phyloP scores from a whole-genome alignment of 2,888 invertebrate species.

The Nephrotoma flavescens region DNA sequence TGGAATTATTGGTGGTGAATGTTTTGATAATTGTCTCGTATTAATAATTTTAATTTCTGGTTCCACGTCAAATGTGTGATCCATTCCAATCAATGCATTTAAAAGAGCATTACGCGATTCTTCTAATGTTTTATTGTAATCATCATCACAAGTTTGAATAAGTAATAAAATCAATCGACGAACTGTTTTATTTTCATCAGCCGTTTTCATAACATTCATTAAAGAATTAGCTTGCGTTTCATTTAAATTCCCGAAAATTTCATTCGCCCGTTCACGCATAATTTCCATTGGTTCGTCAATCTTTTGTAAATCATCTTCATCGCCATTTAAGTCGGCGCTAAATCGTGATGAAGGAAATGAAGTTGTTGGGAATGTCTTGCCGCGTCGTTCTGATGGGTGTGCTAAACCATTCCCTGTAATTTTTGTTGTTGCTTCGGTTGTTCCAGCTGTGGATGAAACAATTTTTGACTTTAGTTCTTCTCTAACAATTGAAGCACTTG shows the following conservation, averaged over 20 bases:
- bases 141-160: slow-evolving; percentile 63
- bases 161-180: slow-evolving; percentile 56
- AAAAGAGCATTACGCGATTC: slow-evolving; percentile 52
- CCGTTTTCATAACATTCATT: slow-evolving; percentile 69
- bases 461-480: neutral
- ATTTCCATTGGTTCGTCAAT: slow-evolving; percentile 3
- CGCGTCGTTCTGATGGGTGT: slow-evolving; percentile 5
- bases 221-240: slow-evolving; percentile 58
- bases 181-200: slow-evolving; percentile 60
- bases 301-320: neutral
- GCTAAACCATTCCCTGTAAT: neutral
- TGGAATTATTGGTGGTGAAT: slow-evolving; percentile 9
- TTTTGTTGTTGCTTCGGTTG: slow-evolving; percentile 21
- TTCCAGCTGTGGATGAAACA: slow-evolving; percentile 14
- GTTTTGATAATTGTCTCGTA: slow-evolving; percentile 17
- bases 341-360: slow-evolving; percentile 7
- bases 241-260: slow-evolving; percentile 61
- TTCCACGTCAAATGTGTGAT: slow-evolving; percentile 25
- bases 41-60: slow-evolving; percentile 15
- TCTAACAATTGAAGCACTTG: slow-evolving; percentile 9
- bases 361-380: slow-evolving; percentile 11
- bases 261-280: slow-evolving; percentile 53
- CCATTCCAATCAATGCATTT: slow-evolving; percentile 51
- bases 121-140: slow-evolving; percentile 53
- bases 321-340: slow-evolving; percentile 15